These are phyloP conservation scores for Sebastes alutus DNA, from an alignment of 2,797 vertebrate genomes.

Conservation along the genomic window DNA sequence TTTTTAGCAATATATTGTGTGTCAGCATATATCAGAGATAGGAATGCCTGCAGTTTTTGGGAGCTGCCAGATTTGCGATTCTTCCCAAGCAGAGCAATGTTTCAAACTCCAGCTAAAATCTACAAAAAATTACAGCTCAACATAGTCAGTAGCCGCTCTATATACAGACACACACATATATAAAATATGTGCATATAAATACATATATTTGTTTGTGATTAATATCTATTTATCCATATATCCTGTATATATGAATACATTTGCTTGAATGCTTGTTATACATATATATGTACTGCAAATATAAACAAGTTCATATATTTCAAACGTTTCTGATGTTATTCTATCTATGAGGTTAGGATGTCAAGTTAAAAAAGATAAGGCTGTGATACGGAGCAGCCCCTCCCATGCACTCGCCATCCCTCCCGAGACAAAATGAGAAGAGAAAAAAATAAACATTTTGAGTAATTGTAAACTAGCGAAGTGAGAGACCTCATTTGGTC, in stretches of 20 bases:
- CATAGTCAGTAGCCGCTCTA: slow-evolving; percentile 86
- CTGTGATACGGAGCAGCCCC: slow-evolving; percentile 85
- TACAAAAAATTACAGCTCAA: slow-evolving; percentile 98
- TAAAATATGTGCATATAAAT: slow-evolving; percentile 89
- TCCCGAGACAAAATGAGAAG: slow-evolving; percentile 79
- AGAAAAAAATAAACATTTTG: slow-evolving; percentile 81
- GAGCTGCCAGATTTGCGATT: slow-evolving; percentile 90
- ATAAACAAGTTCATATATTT: slow-evolving; percentile 95
- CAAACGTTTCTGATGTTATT: slow-evolving; percentile 93
- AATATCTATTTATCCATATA: slow-evolving; percentile 87
- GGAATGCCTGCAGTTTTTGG: slow-evolving; percentile 92
- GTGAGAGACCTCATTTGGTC: slow-evolving; percentile 81
- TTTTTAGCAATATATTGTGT: slow-evolving; percentile 80
- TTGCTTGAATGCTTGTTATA: slow-evolving; percentile 87
- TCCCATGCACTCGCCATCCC: slow-evolving; percentile 83
- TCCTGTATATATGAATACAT: slow-evolving; percentile 85
- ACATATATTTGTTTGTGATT: slow-evolving; percentile 86
- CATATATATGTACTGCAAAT: slow-evolving; percentile 99
- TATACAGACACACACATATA: slow-evolving; percentile 86
- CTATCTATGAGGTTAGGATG: slow-evolving; percentile 89
- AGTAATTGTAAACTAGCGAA: slow-evolving; percentile 88
- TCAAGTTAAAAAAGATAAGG: slow-evolving; percentile 87
- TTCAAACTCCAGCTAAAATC: slow-evolving; percentile 96
- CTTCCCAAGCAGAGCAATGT: slow-evolving; percentile 90
- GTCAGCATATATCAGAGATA: slow-evolving; percentile 86